Evolutionary conservation across 1,140 invertebrate species (phyloP), one percentile per base, ranked within the genome.

Genomic region (Drosophila miranda): DNA sequence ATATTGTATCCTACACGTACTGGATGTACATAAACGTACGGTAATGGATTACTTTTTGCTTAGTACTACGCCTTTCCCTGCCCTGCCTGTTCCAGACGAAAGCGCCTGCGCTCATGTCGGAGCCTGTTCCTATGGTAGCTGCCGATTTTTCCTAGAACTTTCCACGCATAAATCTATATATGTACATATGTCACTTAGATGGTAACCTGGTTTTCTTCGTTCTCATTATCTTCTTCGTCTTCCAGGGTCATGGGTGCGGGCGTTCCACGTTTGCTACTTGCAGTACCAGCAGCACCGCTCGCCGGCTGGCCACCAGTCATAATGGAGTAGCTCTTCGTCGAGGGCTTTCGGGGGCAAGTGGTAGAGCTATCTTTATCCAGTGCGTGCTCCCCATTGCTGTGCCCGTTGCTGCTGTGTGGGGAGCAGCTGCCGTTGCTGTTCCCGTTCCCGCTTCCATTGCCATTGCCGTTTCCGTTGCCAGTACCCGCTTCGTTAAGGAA

Each of bases 401-500:
- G 55, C 1, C 67, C 68, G 50, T 57, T 76, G 55, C 45, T 75
- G 34, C 69, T 13, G 43, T 58, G 45, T 38, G 69, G 19, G 6
- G 54, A 67, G 14, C 54, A 75, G 41, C 72, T 67, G 13, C 71
- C 70, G 6, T 64, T 75, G 1, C 63, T 61, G n/a, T 51, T 34
- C 5, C 59, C 58, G 5, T n/a, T 28, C n/a, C 43, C 34, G 14
- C 23, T 50, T 1, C 21, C 57, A 7, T 16, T 59, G 0, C 45
- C 74, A 9, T 57, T 74, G 1, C 62, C 74, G 45, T 43, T 81
- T 1, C 62, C 78, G 38, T 72, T 80, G 0, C 61, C 76, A 19
- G 64, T 45, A 13, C 71, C 75, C 21, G 59, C 63, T 57, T 90
- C 89, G 51, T 90, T 90, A 13, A 90, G 73, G 23, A 90, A 90